These are phyloP conservation scores for Pelmatolapia mariae DNA, from an alignment of 2,113 vertebrate genomes.

Conservation along the genomic window DNA sequence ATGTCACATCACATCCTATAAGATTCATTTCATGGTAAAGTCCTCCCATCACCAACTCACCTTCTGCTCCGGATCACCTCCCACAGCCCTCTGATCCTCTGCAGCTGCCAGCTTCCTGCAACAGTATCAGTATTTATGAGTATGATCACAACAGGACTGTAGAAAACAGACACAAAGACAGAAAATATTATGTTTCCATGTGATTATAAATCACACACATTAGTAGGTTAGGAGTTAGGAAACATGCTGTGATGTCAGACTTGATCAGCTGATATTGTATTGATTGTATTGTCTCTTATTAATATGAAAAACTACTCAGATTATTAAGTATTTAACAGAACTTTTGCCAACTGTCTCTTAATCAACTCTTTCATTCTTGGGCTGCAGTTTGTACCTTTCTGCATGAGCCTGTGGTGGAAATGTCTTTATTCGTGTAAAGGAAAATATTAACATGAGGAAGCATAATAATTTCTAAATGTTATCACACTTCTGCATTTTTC, in stretches of 20 bases:
- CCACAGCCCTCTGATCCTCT: neutral
- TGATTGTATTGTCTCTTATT: fast-evolving
- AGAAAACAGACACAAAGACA: neutral
- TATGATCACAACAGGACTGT: neutral
- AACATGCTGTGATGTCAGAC: fast-evolving
- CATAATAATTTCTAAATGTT: neutral
- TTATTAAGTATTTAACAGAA: neutral
- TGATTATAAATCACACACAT: neutral
- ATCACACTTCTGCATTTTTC: neutral
- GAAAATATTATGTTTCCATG: neutral
- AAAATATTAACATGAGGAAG: neutral
- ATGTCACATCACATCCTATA: neutral
- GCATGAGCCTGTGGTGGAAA: neutral
- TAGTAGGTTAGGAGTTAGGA: neutral
- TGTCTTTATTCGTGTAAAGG: neutral
- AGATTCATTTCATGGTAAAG: neutral
- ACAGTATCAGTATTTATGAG: neutral
- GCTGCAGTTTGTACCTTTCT: neutral
- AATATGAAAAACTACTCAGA: neutral
- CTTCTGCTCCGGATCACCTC: neutral
- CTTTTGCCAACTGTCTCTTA: neutral
- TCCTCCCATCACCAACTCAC: neutral
- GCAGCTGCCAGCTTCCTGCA: neutral
- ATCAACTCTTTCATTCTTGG: neutral
- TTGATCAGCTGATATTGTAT: neutral